These are phyloP conservation scores for Sigmodon hispidus DNA, from an alignment of 2,113 vertebrate genomes.

Conservation along the genomic window DNA sequence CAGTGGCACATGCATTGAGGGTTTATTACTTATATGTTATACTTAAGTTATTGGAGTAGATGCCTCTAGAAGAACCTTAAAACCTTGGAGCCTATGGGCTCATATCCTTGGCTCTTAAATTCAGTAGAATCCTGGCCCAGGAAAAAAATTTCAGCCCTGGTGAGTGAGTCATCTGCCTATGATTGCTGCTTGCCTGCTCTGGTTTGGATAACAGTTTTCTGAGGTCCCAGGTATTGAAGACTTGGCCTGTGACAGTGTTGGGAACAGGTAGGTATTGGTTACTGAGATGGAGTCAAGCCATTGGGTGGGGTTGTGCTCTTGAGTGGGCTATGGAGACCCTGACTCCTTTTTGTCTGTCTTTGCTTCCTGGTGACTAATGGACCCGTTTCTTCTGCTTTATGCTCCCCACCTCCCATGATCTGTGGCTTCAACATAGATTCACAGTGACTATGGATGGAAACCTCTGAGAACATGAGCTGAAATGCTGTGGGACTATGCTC, in stretches of 20 bases:
- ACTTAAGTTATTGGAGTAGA: not conserved
- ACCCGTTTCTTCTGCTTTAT: not conserved
- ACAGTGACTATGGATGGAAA: not conserved
- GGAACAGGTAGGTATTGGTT: not conserved
- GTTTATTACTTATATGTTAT: not conserved
- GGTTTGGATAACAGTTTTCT: not conserved
- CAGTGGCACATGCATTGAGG: not conserved
- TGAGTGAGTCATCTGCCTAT: not conserved
- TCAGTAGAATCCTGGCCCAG: not conserved
- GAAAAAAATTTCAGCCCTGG: no score
- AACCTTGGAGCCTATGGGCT: not conserved
- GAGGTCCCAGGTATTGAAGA: not conserved
- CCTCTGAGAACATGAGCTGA: not conserved
- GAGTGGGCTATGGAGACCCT: not conserved
- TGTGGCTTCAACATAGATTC: not conserved
- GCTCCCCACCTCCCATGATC: not conserved
- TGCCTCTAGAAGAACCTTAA: not conserved
- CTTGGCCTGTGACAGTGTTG: not conserved
- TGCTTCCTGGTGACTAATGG: not conserved
- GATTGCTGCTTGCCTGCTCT: no score
- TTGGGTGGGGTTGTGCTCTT: not conserved
- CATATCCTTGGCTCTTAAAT: not conserved
- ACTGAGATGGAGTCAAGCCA: not conserved
- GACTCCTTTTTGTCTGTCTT: not conserved
- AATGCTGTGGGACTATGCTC: no score